These are phyloP conservation scores for Argyresthia albistria DNA, from an alignment of 2,888 invertebrate species.

Conservation along the genomic window DNA sequence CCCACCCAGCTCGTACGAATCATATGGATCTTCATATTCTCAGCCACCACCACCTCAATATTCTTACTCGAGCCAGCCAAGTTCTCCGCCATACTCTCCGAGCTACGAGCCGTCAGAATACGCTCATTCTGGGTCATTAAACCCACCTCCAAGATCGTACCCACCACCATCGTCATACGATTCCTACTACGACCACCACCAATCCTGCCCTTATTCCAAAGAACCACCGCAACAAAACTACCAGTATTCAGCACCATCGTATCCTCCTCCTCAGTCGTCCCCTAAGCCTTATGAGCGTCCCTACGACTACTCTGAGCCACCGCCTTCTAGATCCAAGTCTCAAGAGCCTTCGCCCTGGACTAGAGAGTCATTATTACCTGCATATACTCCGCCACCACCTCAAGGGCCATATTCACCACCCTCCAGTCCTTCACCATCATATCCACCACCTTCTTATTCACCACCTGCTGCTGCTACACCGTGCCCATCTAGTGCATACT, in stretches of 20 bases:
- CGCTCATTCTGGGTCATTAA: constrained; percentile 7
- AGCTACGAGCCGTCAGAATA: constrained; percentile 17
- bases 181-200: background rate
- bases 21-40: background rate
- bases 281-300: background rate
- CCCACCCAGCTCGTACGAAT: constrained; percentile 1
- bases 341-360: background rate
- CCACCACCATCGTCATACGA: background rate
- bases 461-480: constrained; percentile 12
- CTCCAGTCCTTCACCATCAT: constrained; percentile 3
- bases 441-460: constrained; percentile 8
- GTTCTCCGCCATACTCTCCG: constrained; percentile 15
- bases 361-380: background rate
- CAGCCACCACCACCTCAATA: constrained; percentile 11
- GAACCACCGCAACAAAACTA: background rate
- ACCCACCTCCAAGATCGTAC: background rate
- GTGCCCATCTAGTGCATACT: constrained; percentile 2
- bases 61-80: constrained; percentile 17
- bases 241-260: constrained; percentile 10
- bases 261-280: constrained; percentile 16
- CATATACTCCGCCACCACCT: constrained; percentile 1
- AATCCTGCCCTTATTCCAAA: background rate
- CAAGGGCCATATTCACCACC: constrained; percentile 5
- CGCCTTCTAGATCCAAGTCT: background rate
- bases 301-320: constrained; percentile 16